These are phyloP conservation scores for Somateria mollissima DNA, from an alignment of 2,797 vertebrate genomes.

Conservation along the genomic window DNA sequence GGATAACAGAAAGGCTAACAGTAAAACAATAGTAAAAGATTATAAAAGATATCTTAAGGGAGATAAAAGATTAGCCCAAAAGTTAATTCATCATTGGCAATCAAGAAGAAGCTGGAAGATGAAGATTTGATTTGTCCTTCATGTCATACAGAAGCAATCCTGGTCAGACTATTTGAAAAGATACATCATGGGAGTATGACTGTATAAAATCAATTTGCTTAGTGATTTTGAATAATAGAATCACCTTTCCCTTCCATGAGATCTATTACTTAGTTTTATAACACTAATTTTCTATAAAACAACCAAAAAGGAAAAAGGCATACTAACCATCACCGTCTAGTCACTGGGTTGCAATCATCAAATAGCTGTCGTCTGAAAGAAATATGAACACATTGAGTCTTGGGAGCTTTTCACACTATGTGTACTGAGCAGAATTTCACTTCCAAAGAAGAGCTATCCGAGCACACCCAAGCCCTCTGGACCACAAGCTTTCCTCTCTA, in stretches of 20 bases:
- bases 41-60: background rate
- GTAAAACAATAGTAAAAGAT: background rate
- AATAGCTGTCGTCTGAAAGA: background rate
- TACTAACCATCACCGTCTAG: background rate
- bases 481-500: background rate
- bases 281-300: background rate
- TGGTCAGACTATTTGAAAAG: background rate
- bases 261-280: background rate
- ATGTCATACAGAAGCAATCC: background rate
- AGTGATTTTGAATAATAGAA: background rate
- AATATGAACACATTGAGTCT: background rate
- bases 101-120: background rate
- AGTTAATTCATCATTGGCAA: background rate
- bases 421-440: background rate
- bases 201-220: background rate
- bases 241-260: background rate
- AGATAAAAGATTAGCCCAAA: background rate
- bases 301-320: background rate
- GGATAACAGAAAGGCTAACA: background rate
- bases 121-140: background rate
- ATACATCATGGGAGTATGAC: background rate
- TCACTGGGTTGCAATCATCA: background rate
- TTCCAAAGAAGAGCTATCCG: background rate
- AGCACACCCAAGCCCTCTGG: background rate
- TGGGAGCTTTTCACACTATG: background rate